Base-by-base conservation (phyloP, 2,888 invertebrate genomes). In the Osedax fenrisi region DNA sequence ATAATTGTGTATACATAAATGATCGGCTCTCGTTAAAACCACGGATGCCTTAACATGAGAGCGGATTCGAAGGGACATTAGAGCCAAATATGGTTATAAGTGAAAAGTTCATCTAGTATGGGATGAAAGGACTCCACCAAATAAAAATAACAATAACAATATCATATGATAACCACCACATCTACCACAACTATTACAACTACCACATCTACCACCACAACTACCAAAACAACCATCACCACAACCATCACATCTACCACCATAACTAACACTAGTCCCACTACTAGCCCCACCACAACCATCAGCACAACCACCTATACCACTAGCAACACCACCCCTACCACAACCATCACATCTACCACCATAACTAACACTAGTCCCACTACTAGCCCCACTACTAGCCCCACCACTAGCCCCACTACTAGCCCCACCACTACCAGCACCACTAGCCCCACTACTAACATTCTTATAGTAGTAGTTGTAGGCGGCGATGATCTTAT, bases 401-500 rank as follows among this genome's bases (percentile, higher is more conserved):
- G 10, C 17, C 5, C 41, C 17, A 41, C 41, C 17, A 41, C 41
- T 41, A 41, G 10, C 17, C 5, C 41, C 17, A 41, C 41, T 41
- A 41, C 41, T 41, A 41, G 10, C 17, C 5, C 41, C 17, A 41
- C 41, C 17, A 41, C 41, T 41, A 41, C 41, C 17, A 41, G 10
- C 17, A 41, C 41, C 17, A 41, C 41, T 41, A 41, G n/a, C n/a
- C n/a, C n/a, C n/a, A n/a, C n/a, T 10, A 41, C 41, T 41, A 41
- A 41, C 41, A 17, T 41, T 41, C 10, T 17, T 10, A 41, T 41
- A 41, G 17, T 41, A 41, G 41, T 41, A 41, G 5, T 41, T 17
- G 17, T 41, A 92, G 23, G 91, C 91, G 70, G 89, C 86, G 81
- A 89, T 87, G 23, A 94, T 88, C 80, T 90, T 89, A 25, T 88